Evolutionary conservation across 2,113 vertebrate species (phyloP), one percentile per base, ranked within the genome.

Genomic region (Cnemophilus loriae): DNA sequence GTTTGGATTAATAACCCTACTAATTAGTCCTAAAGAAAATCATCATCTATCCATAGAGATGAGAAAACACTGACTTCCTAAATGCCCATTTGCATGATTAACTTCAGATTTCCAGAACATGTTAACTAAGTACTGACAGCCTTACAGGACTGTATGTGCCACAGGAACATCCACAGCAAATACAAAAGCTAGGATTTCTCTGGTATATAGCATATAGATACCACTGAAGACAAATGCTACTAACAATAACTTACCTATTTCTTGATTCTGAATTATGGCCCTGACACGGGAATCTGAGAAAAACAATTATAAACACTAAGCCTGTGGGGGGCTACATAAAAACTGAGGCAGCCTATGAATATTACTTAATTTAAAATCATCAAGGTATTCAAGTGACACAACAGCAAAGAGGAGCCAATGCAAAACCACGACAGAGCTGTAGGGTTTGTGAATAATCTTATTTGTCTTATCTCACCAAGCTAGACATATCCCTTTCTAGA

Each of bases 1-100:
- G 97, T 98, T 97, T 97, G 95, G 94, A 97, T 98, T 98, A 98
- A 98, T 97, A 98, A 97, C 94, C 88, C 89, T 93, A 88, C 87
- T 98, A 98, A 98, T 98, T 97, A 98, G 96, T 97, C 93, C 77
- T 97, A 96, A 97, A 77, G 87, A 97, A 98, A 98, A 95, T 95
- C 84, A 97, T 94, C 93, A 97, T 92, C 87, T 97, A 93, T 74
- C 69, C 80, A 6, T 76, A 90, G 18, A 96, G 84, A 16, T 89
- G 89, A 97, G 81, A 96, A 97, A 97, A 95, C 2, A 19, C 82
- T 88, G 46, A 74, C 88, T 97, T 96, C 95, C 93, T 97, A 90
- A 97, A 95, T 55, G 57, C 73, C 63, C 67, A 94, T 94, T 76
- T 96, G 63, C 88, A 52, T 77, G 69, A 96, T 94, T 93, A 96